phyloP scores from a whole-genome alignment of 2,113 vertebrate species.

The Asarcornis scutulata region DNA sequence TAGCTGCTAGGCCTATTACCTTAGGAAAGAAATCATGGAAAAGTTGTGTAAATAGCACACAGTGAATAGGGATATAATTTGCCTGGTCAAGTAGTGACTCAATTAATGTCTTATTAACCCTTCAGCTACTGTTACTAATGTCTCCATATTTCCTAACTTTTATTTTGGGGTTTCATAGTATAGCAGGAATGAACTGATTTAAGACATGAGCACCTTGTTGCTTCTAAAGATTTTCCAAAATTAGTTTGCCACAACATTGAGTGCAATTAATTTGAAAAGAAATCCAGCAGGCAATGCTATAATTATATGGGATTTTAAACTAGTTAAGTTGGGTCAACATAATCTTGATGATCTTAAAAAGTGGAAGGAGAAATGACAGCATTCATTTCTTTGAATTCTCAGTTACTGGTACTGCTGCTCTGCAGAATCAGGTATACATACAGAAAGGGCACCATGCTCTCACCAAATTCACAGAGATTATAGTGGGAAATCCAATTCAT shows the following conservation, averaged over 20 bases:
- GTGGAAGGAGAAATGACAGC: neutral
- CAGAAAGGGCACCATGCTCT: rapidly evolving
- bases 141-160: neutral
- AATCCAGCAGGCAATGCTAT: slow-evolving; percentile 16
- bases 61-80: slow-evolving; percentile 59
- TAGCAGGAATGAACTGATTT: neutral
- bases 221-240: slow-evolving; percentile 27
- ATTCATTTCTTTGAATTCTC: neutral
- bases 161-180: slow-evolving; percentile 1
- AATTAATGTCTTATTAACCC: slow-evolving; percentile 65
- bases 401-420: neutral
- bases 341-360: slow-evolving; percentile 41
- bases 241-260: slow-evolving; percentile 56
- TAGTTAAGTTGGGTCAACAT: slow-evolving; percentile 4
- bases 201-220: neutral
- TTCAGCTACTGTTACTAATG: slow-evolving; percentile 29
- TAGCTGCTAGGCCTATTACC: slow-evolving; percentile 77
- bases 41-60: slow-evolving; percentile 71
- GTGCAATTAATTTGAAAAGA: slow-evolving; percentile 42
- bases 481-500: neutral
- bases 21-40: slow-evolving; percentile 69
- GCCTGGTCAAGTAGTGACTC: slow-evolving; percentile 69
- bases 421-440: neutral
- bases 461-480: neutral
- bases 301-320: slow-evolving; percentile 51